Conservation (phyloP, 2,113 vertebrate species). For the Silurus meridionalis region DNA sequence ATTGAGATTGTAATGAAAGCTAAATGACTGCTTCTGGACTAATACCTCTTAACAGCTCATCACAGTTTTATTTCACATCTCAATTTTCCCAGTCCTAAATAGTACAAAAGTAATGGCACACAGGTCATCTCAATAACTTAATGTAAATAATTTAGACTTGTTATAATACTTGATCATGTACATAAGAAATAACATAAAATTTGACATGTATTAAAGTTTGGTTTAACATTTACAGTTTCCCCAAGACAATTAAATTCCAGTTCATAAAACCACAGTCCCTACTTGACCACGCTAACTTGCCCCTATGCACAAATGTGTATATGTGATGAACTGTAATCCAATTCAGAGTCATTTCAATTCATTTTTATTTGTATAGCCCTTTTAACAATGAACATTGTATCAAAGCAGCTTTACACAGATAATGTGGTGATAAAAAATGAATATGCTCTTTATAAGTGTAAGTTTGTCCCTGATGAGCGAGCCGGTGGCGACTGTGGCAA, state of each 20-base stretch:
- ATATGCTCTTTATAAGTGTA: too few relatives aligned
- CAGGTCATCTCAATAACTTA: background rate
- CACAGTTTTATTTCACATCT: background rate
- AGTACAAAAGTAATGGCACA: background rate
- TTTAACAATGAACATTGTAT: too few relatives aligned
- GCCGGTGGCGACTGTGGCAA: too few relatives aligned
- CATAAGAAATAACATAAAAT: background rate
- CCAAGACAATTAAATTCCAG: background rate
- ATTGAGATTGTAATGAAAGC: conserved; percentile 32
- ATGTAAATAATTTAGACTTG: background rate
- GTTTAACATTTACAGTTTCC: background rate
- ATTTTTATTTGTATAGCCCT: too few relatives aligned
- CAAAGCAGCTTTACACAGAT: too few relatives aligned
- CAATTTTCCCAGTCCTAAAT: background rate
- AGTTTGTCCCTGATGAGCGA: too few relatives aligned
- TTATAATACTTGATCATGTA: background rate
- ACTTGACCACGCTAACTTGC: background rate
- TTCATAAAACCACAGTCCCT: background rate
- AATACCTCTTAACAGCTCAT: conserved; percentile 7
- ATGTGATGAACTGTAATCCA: background rate
- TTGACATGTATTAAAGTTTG: background rate
- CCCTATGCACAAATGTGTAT: background rate
- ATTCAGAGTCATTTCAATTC: too few relatives aligned
- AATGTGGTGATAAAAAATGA: too few relatives aligned
- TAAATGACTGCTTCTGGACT: conserved; percentile 9